These are phyloP conservation scores for Probosciger aterrimus DNA, from an alignment of 2,113 vertebrate species.

Conservation along the genomic window DNA sequence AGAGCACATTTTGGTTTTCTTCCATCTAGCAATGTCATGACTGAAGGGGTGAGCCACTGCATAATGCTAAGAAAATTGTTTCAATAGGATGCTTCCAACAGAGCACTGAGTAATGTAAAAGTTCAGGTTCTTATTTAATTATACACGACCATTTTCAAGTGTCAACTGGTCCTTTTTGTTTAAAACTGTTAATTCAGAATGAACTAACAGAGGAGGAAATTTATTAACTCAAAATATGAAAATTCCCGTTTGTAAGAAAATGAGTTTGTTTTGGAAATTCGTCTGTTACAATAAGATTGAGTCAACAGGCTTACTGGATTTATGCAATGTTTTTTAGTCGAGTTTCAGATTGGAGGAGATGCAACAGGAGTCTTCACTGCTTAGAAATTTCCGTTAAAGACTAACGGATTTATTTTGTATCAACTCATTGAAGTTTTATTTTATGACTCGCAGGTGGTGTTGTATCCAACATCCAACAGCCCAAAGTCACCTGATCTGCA, in stretches of 20 bases:
- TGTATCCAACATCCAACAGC: constrained; percentile 91
- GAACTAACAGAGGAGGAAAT: constrained; percentile 26
- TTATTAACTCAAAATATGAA: constrained; percentile 19
- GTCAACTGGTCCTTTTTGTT: neutral
- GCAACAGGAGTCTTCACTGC: neutral
- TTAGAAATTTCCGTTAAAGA: neutral
- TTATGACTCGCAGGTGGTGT: constrained; percentile 80
- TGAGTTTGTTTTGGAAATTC: neutral
- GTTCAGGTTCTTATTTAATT: constrained; percentile 2
- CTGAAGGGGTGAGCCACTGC: neutral
- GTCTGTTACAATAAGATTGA: neutral
- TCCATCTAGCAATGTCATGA: neutral
- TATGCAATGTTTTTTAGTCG: neutral
- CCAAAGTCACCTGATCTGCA: constrained; percentile 90
- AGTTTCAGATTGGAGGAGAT: neutral
- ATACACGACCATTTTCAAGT: constrained; percentile 14
- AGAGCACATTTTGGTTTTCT: neutral
- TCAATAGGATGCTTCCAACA: neutral
- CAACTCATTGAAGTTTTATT: neutral
- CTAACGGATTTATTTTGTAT: neutral
- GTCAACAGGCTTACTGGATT: neutral
- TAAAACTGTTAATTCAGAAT: constrained; percentile 34
- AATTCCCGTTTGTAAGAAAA: constrained; percentile 45
- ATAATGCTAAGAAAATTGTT: neutral
- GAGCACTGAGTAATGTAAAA: neutral